These are phyloP conservation scores for Leptodactylus fuscus DNA, from an alignment of 2,113 vertebrate species.

Conservation along the genomic window DNA sequence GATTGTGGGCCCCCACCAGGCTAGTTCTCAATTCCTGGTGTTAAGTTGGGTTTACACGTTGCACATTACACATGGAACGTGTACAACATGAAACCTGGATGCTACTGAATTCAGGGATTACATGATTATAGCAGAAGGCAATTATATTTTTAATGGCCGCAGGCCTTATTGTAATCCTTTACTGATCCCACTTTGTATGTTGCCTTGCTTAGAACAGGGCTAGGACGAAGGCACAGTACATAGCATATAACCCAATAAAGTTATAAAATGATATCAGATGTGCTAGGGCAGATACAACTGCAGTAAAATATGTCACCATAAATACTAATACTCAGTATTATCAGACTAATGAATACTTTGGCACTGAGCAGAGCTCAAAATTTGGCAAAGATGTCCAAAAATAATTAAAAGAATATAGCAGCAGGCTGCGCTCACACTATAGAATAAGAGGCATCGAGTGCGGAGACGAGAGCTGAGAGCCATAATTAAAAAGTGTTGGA, in stretches of 20 bases:
- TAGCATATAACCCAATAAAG: neutral
- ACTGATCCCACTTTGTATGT: neutral
- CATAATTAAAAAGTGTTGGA: constrained; percentile 38
- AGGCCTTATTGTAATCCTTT: too few species aligned
- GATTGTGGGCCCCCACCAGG: too few species aligned
- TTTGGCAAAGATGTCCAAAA: neutral
- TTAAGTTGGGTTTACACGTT: too few species aligned
- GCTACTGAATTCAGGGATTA: too few species aligned
- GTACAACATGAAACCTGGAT: too few species aligned
- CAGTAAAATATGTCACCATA: neutral
- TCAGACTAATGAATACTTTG: constrained; percentile 34
- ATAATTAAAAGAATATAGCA: constrained; percentile 44
- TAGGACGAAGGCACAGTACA: neutral
- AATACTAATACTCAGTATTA: neutral
- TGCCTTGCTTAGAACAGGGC: neutral
- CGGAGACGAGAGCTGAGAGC: constrained; percentile 15
- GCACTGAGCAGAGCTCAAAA: neutral
- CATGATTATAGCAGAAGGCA: too few species aligned
- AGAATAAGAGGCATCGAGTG: constrained; percentile 7
- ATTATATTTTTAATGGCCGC: too few species aligned
- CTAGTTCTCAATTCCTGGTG: too few species aligned
- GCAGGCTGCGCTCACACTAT: neutral
- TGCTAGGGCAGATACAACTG: neutral
- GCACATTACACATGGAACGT: too few species aligned
- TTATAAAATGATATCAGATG: neutral